Base-by-base conservation (phyloP, 1,140 invertebrate genomes). In the Ips typographus region DNA sequence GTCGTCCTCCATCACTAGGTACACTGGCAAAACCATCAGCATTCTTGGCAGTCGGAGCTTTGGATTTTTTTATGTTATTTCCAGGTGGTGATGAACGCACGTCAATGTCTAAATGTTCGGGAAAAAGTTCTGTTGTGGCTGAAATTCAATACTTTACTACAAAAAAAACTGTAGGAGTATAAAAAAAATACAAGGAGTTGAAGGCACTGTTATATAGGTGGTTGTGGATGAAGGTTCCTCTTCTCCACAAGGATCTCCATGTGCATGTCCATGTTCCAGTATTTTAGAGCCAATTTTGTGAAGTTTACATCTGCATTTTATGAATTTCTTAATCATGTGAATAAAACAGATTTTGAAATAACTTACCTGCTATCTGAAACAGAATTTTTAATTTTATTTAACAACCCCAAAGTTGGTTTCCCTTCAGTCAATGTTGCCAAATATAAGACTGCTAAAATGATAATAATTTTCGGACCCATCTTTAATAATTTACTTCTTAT, bases 231-330 rank as follows among this genome's bases (percentile, higher is more conserved):
- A 37, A 8, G 7, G 0, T 61, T 47, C 8, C 7, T 41, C 0
- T 22, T 22, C 22, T 55, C 42, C 8, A 41, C 63, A 65, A 2
- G 63, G 63, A 53, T 65, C 49, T 40, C 63, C 63, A 1, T 55
- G 52, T 1, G 5, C 40, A 40, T 65, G 63, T 2, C 55, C 63
- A 40, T 65, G 63, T 38, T 2, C 4, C 2, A 65, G 8, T 7
- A 65, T 40, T 22, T 53, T 56, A n/a, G 39, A 55, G 6, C 63
- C 63, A 36, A 65, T 40, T 1, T 65, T 22, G 52, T 65, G 63
- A 4, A 65, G 40, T 65, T 44, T 44, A 22, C 63, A 65, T 65
- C 53, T 65, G 22, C 36, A 22, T 3, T 56, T 53, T 2, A 56
- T 38, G 2, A n/a, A 55, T 22, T 22, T 22, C 22, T 22, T 22